These are phyloP conservation scores for Brachyhypopomus gauderio DNA, from an alignment of 2,113 vertebrate genomes.

Conservation along the genomic window DNA sequence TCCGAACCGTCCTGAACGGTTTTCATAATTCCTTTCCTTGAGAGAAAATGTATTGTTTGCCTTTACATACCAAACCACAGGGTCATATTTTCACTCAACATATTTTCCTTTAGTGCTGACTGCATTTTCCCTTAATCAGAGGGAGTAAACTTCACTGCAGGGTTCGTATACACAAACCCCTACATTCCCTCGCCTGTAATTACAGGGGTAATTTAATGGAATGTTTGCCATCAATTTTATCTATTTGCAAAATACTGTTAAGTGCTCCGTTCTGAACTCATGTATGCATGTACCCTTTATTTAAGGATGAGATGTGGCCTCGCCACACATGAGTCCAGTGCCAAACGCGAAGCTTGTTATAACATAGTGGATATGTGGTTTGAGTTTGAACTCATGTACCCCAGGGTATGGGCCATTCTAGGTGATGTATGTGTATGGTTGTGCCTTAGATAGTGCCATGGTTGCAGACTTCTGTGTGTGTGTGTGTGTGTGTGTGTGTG, in stretches of 20 bases:
- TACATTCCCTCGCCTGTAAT: constrained; percentile 24
- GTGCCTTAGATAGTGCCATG: constrained; percentile 39
- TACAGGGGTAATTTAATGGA: constrained; percentile 42
- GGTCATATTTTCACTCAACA: constrained; percentile 34
- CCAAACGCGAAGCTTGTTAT: constrained; percentile 34
- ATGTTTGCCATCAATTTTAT: constrained; percentile 42
- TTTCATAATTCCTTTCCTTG: constrained; percentile 16
- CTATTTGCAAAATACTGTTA: constrained; percentile 37
- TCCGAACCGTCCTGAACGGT: constrained; percentile 1
- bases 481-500: neutral
- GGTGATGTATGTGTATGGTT: constrained; percentile 39
- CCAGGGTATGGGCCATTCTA: constrained; percentile 29
- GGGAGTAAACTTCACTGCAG: constrained; percentile 3
- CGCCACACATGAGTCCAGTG: constrained; percentile 29
- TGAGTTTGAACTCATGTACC: constrained; percentile 21
- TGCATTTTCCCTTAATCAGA: constrained; percentile 36
- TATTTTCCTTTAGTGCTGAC: constrained; percentile 42
- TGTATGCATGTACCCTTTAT: constrained; percentile 37
- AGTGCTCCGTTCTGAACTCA: constrained; percentile 29
- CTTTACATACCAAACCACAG: constrained; percentile 12
- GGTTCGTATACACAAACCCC: constrained; percentile 12
- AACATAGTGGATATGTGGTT: constrained; percentile 36
- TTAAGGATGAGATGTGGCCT: constrained; percentile 34
- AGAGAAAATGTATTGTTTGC: constrained; percentile 16
- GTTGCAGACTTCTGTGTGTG: constrained; percentile 22